phyloP scores from a whole-genome alignment of 1,140 invertebrate genomes.

The Aphis craccivora region DNA sequence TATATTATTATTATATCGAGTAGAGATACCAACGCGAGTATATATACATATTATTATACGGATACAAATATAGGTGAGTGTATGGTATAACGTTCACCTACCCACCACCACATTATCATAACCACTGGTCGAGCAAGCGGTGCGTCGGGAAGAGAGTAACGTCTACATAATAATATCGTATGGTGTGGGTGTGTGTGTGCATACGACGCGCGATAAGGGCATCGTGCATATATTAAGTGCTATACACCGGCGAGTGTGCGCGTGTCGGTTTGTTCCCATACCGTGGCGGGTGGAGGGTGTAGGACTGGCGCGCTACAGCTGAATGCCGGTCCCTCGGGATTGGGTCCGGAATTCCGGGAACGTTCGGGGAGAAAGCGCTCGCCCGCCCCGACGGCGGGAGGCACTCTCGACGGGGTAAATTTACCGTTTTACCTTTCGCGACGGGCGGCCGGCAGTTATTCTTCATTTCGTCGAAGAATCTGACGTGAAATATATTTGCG shows the following conservation, averaged over 20 bases:
- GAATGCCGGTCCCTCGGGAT: slow-evolving; percentile 27
- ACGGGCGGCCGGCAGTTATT: slow-evolving; percentile 44
- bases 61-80: background rate
- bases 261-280: background rate
- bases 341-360: slow-evolving; percentile 25
- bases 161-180: background rate
- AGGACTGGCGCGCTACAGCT: background rate
- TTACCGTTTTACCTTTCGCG: slow-evolving; percentile 44
- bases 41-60: background rate
- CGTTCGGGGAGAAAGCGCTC: background rate
- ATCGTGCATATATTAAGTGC: background rate
- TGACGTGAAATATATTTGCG: background rate
- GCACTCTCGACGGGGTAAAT: background rate
- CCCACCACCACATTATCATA: background rate
- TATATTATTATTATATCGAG: background rate
- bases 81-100: background rate
- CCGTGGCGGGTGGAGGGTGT: background rate
- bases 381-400: background rate
- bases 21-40: background rate
- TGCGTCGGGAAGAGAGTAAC: background rate
- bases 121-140: background rate
- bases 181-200: too few relatives aligned
- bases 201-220: background rate
- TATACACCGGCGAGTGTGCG: background rate
- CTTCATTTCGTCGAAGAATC: slow-evolving; percentile 49